Conservation (phyloP, 2,113 vertebrate species). For the Salvator merianae region DNA sequence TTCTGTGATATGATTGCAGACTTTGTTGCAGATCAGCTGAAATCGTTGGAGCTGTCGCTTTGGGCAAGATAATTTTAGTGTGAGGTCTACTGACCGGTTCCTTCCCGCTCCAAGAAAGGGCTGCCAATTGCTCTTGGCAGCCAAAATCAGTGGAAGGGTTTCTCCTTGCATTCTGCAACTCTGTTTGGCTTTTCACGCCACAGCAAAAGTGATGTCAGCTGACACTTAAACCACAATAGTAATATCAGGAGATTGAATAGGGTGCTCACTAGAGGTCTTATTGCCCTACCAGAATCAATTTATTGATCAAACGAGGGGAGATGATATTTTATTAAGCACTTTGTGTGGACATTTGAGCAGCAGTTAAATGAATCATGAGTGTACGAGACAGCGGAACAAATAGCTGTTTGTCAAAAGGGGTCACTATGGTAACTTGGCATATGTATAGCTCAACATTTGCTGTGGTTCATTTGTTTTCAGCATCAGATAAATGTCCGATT, state of each 20-base stretch:
- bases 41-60: not conserved
- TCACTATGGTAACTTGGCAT: not conserved
- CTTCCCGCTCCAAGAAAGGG: not conserved
- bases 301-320: not conserved
- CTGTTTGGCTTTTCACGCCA: not conserved
- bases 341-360: not conserved
- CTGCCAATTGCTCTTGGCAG: not conserved
- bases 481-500: not conserved
- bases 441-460: slow-evolving; percentile 8
- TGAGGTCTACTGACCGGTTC: not conserved
- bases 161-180: not conserved
- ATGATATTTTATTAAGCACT: not conserved
- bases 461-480: not conserved
- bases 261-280: not conserved
- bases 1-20: not conserved
- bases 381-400: not conserved
- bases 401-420: not conserved
- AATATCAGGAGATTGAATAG: too few relatives aligned
- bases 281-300: not conserved
- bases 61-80: not conserved
- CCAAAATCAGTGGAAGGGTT: not conserved
- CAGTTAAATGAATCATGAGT: not conserved
- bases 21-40: not conserved
- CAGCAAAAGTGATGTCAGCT: not conserved
- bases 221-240: not conserved